These are phyloP conservation scores for Triops cancriformis DNA, from an alignment of 1,140 invertebrate species.

Conservation along the genomic window DNA sequence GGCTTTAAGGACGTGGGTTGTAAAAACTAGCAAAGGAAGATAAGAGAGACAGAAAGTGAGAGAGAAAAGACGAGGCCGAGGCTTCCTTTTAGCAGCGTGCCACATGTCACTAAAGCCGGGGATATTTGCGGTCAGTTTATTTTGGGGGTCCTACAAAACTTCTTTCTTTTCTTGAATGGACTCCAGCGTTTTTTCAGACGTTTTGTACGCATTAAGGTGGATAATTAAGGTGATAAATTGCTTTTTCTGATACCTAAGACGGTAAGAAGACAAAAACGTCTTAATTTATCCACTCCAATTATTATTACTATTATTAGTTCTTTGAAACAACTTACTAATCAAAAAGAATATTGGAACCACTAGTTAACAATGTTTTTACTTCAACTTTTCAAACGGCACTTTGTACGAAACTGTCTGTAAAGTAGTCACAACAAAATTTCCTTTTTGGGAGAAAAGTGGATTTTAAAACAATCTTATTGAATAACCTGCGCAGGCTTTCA, in stretches of 20 bases:
- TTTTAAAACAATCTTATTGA: no score
- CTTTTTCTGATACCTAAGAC: neutral
- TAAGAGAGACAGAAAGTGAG: no score
- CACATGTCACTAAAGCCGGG: slow-evolving; percentile 7
- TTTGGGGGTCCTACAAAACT: neutral
- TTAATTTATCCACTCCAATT: no score
- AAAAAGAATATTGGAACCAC: no score
- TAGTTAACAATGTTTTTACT: no score
- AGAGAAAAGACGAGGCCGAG: neutral
- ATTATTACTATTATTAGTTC: no score
- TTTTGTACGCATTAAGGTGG: neutral
- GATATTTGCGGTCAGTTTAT: slow-evolving; percentile 2
- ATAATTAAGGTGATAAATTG: neutral
- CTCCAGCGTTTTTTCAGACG: neutral
- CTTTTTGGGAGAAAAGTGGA: no score
- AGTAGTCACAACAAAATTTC: no score
- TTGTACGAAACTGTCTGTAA: no score
- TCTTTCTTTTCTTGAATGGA: neutral
- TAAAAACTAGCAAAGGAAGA: neutral
- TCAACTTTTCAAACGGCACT: no score
- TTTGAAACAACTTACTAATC: no score
- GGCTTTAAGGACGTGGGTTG: neutral
- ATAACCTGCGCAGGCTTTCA: no score
- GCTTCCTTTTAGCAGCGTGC: neutral
- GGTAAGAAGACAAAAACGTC: neutral